A percentile compares a stretch with the other conserved stretches of the same genome.
Conservation (phyloP, 2,888 invertebrate species). For the Acleris cristana region DNA sequence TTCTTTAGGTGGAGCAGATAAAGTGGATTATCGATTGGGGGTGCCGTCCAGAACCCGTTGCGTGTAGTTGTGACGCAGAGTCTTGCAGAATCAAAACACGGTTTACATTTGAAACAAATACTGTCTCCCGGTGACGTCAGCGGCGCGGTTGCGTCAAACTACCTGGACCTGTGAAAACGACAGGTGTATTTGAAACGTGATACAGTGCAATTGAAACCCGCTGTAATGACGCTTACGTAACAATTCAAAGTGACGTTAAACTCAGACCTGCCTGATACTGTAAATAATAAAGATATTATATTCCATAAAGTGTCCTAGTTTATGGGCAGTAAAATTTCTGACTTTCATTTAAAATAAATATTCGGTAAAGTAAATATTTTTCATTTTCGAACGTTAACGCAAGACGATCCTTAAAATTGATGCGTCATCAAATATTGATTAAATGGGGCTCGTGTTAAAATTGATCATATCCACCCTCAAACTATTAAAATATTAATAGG, state of each 20-base stretch:
- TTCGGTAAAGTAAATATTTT: neutral
- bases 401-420: neutral
- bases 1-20: conserved; percentile 1
- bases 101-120: conserved; percentile 18
- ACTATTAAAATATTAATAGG: conserved; percentile 12
- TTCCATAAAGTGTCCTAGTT: no score
- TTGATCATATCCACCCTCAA: conserved; percentile 11
- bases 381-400: neutral
- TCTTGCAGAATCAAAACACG: conserved; percentile 20
- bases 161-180: neutral
- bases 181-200: conserved; percentile 6
- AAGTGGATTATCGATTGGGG: conserved; percentile 4
- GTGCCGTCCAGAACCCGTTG: neutral
- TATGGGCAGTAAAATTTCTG: no score
- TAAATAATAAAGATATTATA: no score
- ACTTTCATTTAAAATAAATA: no score
- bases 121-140: conserved; percentile 18
- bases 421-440: conserved; percentile 12
- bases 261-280: no score
- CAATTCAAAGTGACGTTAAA: neutral
- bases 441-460: conserved; percentile 9
- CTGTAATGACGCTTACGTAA: neutral
- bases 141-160: conserved; percentile 8
- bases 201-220: neutral
- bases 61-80: conserved; percentile 19